Base-by-base conservation (phyloP, 1,140 invertebrate species). In the Tetramorium simillimum region DNA sequence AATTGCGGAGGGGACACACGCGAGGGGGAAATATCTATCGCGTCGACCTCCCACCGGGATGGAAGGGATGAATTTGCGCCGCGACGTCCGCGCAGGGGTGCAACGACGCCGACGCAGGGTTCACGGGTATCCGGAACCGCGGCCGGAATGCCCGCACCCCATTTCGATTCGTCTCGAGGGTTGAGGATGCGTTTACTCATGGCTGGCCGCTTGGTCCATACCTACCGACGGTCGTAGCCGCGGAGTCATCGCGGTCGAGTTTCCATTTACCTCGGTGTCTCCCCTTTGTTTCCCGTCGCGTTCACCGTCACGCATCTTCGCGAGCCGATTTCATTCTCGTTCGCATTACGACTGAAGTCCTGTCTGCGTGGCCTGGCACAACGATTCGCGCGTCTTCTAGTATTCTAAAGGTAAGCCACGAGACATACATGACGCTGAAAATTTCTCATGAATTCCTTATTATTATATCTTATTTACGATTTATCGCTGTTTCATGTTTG, bases 31-130 rank as follows among this genome's bases (percentile, higher is more conserved):
- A 69, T 81, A 53, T 70, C 86, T 80, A 90, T 86, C 33, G 70
- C n/a, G 86, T 65, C 51, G 58, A 40, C 51, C 67, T 56, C 56
- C 51, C 18, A 40, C 67, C n/a, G n/a, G 75, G 82, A 85, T 78
- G 73, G 56, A 88, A 63, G 86, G 92, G 90, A 92, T 91, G 91
- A 92, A 91, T 91, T 91, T 92, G 90, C 88, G 92, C 89, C 85
- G 87, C 58, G 88, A 86, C 87, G 90, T 87, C 84, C 92, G 92
- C 93, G 92, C 91, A 91, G 86, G 87, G 88, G 65, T 77, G 90
- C 78, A 72, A 89, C 91, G 89, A 91, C 92, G 92, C 93, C 92
- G 93, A 94, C 94, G 93, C 93, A 49, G 82, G 86, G 87, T 90
- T 73, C 88, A 86, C 88, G 92, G 90, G 86, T 84, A 93, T 89